Evolutionary conservation across 2,797 vertebrate genomes (phyloP).

Genomic region (Amblyopsis hoosieri): DNA sequence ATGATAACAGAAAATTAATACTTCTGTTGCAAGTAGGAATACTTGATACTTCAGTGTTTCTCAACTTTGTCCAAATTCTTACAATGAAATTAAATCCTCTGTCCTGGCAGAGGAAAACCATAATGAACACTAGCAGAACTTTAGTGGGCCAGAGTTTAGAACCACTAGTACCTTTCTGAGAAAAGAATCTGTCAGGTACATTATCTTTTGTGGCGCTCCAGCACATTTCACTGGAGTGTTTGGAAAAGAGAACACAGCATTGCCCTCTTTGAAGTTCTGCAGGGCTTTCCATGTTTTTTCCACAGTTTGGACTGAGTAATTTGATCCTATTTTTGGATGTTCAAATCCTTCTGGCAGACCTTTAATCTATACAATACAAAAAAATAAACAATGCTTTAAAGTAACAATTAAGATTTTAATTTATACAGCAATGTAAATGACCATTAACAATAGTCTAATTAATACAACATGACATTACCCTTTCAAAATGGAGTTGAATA

Average conservation of each 20-base stretch:
- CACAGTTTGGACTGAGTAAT: constrained; percentile 90
- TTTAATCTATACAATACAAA: constrained; percentile 84
- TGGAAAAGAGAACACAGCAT: constrained; percentile 92
- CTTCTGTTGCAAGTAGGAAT: background rate
- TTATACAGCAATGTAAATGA: constrained; percentile 1
- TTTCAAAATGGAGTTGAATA: constrained; percentile 90
- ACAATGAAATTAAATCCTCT: too few relatives aligned
- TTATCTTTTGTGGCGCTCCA: constrained; percentile 97
- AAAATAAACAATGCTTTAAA: background rate
- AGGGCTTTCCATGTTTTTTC: constrained; percentile 96
- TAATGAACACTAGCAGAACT: too few relatives aligned
- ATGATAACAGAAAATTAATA: too few relatives aligned
- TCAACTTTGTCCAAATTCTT: too few relatives aligned
- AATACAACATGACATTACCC: constrained; percentile 74
- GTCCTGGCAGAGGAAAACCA: too few relatives aligned
- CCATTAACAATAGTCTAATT: background rate
- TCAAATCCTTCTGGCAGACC: constrained; percentile 93
- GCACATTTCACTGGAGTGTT: constrained; percentile 95
- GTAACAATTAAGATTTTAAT: background rate
- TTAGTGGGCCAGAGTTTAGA: background rate
- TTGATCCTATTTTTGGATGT: constrained; percentile 92
- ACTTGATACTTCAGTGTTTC: too few relatives aligned
- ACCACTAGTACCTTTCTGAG: constrained; percentile 85
- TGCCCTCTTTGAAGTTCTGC: constrained; percentile 91
- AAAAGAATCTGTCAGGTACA: constrained; percentile 92